Percentiles rank a stretch among this genome's conserved stretches.
Evolutionary conservation across 2,113 vertebrate species (phyloP).

Genomic region (Eurystomus gularis): DNA sequence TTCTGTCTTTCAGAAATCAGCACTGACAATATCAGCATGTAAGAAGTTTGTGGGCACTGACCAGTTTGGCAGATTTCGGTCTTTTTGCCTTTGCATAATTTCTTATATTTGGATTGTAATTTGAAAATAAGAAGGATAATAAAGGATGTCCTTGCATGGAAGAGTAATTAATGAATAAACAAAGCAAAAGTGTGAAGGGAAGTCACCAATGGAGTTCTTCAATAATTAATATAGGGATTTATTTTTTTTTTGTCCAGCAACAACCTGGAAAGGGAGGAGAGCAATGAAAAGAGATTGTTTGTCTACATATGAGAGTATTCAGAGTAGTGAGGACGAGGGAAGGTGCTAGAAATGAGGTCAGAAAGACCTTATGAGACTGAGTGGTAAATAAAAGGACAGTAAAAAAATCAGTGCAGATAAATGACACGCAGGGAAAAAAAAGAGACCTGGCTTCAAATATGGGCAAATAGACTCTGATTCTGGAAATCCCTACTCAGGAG

Average conservation of each 20-base stretch:
- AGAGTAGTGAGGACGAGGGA: background rate
- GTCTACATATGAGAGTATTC: background rate
- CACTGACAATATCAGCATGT: background rate
- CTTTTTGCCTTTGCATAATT: background rate
- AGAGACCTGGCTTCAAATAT: background rate
- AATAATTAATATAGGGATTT: background rate
- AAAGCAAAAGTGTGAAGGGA: background rate
- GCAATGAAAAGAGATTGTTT: background rate
- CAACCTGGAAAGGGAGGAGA: background rate
- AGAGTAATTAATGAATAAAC: background rate
- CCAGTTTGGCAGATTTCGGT: background rate
- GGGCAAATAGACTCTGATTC: background rate
- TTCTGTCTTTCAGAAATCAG: background rate
- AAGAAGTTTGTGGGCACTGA: background rate
- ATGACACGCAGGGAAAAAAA: background rate
- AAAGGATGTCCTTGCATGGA: background rate
- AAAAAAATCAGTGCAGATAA: background rate
- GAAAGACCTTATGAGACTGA: background rate
- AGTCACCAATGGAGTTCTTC: background rate
- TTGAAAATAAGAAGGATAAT: background rate
- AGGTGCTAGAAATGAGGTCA: background rate
- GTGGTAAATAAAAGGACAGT: background rate
- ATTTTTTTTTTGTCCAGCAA: background rate
- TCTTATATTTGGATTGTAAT: background rate
- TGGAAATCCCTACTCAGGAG: background rate